Conservation (phyloP, 2,888 invertebrate genomes). For the Congeria kusceri region DNA sequence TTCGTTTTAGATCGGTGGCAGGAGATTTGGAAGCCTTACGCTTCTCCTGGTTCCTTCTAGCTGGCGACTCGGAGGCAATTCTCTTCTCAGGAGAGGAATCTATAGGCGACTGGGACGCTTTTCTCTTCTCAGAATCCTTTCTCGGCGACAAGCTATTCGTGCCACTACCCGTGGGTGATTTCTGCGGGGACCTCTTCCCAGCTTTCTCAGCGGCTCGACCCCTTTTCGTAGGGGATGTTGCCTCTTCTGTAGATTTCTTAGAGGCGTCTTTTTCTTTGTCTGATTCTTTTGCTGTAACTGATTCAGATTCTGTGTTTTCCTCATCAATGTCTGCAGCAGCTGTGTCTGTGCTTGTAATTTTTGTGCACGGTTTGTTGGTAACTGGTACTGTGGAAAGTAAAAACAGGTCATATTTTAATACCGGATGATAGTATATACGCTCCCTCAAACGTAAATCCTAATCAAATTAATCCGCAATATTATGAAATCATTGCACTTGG, state of each 20-base stretch:
- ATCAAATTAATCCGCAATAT: no score
- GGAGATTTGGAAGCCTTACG: constrained; percentile 50
- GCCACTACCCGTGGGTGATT: not conserved
- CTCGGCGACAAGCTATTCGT: not conserved
- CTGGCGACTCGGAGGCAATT: constrained; percentile 34
- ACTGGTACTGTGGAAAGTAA: no score
- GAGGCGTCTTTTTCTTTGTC: not conserved
- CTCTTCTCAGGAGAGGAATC: constrained; percentile 32
- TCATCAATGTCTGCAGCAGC: no score
- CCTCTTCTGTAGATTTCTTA: not conserved
- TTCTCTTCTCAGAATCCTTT: constrained; percentile 19
- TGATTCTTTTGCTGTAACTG: no score
- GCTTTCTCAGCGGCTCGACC: not conserved
- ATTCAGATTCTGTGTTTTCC: no score
- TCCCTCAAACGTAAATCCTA: no score
- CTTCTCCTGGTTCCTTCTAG: constrained; percentile 18
- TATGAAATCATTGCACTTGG: no score
- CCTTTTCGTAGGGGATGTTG: not conserved
- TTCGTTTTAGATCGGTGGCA: constrained; percentile 16
- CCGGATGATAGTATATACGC: no score
- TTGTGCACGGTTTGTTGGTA: no score
- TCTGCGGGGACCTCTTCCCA: not conserved
- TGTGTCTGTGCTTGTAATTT: no score
- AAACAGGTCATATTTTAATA: no score
- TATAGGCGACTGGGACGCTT: constrained; percentile 32